Conservation (phyloP, 2,888 invertebrate genomes). For the Phyllotreta cruciferae region DNA sequence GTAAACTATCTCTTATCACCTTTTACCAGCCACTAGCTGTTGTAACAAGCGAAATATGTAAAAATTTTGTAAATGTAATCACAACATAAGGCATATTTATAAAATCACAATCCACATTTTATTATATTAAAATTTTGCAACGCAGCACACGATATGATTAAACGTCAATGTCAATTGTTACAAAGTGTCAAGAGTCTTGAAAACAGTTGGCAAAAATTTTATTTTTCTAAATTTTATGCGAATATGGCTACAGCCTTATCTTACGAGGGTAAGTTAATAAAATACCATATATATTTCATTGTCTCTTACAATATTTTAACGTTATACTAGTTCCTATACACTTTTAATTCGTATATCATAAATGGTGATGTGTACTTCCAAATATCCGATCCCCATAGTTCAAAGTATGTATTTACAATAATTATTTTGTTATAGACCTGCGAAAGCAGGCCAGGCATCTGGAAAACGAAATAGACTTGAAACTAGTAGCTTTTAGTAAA, state of each 20-base stretch:
- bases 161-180: background rate
- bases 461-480: conserved; percentile 96
- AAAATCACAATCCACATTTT: background rate
- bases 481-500: conserved; percentile 94
- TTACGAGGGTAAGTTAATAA: conserved; percentile 51
- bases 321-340: conserved; percentile 2
- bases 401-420: conserved; percentile 7
- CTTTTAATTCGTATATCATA: background rate
- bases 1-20: too few relatives aligned
- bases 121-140: background rate
- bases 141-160: background rate
- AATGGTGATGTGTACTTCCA: background rate
- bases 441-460: conserved; percentile 91
- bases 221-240: conserved; percentile 14
- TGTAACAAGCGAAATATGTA: background rate
- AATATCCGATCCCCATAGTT: background rate
- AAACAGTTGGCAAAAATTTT: conserved; percentile 29
- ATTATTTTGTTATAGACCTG: conserved; percentile 69
- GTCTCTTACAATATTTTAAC: background rate
- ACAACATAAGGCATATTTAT: background rate
- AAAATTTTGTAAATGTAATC: background rate
- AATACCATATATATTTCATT: too few relatives aligned
- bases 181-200: background rate
- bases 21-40: too few relatives aligned
- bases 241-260: conserved; percentile 50